Percentiles rank a stretch among this genome's conserved stretches.
Conservation (phyloP, 2,888 invertebrate genomes). For the Drosophila kuntzei region DNA sequence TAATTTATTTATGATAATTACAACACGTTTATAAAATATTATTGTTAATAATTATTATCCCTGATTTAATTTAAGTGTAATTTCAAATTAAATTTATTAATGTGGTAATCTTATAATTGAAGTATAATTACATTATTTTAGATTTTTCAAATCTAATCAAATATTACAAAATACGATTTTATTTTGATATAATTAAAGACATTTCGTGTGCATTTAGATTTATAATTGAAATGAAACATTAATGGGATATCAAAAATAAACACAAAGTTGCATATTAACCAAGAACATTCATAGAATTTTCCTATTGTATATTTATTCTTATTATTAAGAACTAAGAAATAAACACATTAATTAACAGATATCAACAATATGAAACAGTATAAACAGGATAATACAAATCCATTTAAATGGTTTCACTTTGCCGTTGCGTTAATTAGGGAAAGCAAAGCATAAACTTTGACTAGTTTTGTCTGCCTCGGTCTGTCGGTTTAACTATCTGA, state of each 20-base stretch:
- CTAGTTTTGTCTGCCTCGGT: conserved; percentile 7
- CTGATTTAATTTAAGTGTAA: not conserved
- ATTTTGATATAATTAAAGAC: too few species aligned
- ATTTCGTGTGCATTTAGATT: too few species aligned
- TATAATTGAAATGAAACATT: too few species aligned
- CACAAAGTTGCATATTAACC: not conserved
- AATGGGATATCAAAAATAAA: too few species aligned
- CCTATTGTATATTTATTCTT: too few species aligned
- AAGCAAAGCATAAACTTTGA: not conserved
- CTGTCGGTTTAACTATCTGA: not conserved
- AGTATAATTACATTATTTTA: not conserved
- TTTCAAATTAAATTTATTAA: not conserved
- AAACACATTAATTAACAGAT: conserved; percentile 2
- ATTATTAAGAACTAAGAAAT: not conserved
- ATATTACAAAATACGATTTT: too few species aligned
- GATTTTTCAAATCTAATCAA: too few species aligned
- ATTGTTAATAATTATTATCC: not conserved
- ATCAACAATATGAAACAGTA: too few species aligned
- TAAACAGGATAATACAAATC: not conserved
- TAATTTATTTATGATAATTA: not conserved
- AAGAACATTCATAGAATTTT: not conserved
- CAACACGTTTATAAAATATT: not conserved
- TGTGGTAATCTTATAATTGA: not conserved
- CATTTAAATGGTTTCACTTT: conserved; percentile 5
- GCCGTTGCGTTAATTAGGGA: conserved; percentile 5